Percentiles rank a stretch among this genome's conserved stretches.
Evolutionary conservation across 2,797 vertebrate genomes (phyloP).

Genomic region (Lindbergichthys nudifrons): DNA sequence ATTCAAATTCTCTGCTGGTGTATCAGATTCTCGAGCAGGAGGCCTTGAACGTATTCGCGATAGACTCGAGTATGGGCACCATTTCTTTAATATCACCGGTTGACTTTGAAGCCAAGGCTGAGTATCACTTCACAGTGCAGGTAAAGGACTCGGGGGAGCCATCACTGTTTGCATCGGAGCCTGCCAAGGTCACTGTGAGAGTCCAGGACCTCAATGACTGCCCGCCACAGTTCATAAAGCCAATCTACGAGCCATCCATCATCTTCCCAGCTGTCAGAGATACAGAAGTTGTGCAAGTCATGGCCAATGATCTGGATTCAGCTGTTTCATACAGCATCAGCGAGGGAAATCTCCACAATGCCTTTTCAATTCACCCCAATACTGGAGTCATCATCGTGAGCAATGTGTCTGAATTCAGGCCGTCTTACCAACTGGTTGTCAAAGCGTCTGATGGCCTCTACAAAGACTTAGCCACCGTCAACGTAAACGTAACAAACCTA

Average conservation of each 20-base stretch:
- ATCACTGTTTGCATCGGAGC: conserved; percentile 86
- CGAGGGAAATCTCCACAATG: conserved; percentile 85
- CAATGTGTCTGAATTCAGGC: conserved; percentile 80
- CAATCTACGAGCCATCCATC: conserved; percentile 84
- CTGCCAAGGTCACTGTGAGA: conserved; percentile 87
- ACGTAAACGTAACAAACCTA: conserved; percentile 83
- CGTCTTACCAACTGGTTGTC: conserved; percentile 84
- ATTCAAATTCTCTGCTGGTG: conserved; percentile 88
- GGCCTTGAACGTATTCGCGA: conserved; percentile 87
- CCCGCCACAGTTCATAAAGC: conserved; percentile 87
- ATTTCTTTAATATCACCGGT: conserved; percentile 85
- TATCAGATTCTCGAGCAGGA: conserved; percentile 92
- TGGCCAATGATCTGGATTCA: conserved; percentile 90
- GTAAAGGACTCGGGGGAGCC: conserved; percentile 91
- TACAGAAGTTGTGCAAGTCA: conserved; percentile 87
- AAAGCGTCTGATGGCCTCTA: conserved; percentile 91
- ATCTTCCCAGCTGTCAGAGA: conserved; percentile 86
- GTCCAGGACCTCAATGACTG: conserved; percentile 92
- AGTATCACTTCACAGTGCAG: conserved; percentile 90
- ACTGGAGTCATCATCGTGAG: conserved; percentile 88
- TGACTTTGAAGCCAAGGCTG: conserved; percentile 88
- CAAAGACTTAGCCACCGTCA: conserved; percentile 86
- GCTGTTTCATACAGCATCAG: conserved; percentile 88
- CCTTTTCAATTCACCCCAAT: conserved; percentile 86
- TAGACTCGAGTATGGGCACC: conserved; percentile 92